A percentile compares a stretch with the other conserved stretches of the same genome.
phyloP scores from a whole-genome alignment of 2,113 vertebrate genomes.

The Ictalurus furcatus region DNA sequence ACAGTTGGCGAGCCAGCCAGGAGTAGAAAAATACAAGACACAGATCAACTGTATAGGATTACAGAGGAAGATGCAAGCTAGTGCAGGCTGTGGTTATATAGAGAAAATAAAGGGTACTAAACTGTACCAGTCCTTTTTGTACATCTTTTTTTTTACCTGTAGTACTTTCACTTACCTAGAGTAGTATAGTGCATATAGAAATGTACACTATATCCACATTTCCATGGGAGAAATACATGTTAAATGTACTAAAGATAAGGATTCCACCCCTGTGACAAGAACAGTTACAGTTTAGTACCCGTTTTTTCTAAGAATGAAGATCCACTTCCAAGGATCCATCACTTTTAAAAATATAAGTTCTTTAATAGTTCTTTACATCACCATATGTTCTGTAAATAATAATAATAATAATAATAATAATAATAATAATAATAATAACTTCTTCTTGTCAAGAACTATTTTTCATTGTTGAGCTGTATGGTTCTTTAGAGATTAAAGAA shows the following conservation, averaged over 20 bases:
- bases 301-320: background rate
- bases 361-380: no score
- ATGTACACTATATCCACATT: background rate
- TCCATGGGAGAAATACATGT: background rate
- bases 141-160: background rate
- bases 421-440: no score
- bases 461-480: no score
- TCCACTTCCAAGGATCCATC: background rate
- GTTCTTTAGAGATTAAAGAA: no score
- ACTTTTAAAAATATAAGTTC: no score
- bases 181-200: background rate
- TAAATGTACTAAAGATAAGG: background rate
- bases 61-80: background rate
- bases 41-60: background rate
- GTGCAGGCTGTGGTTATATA: background rate
- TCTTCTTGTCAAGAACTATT: no score
- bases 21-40: background rate
- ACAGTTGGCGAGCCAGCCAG: background rate
- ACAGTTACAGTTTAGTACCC: background rate
- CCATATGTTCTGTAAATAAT: no score
- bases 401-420: no score
- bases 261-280: background rate
- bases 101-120: background rate
- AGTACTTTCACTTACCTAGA: background rate
- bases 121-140: background rate